Percentiles rank a stretch among this genome's conserved stretches.
Conservation (phyloP, 2,113 vertebrate genomes). For the Cyprinodon variegatus region DNA sequence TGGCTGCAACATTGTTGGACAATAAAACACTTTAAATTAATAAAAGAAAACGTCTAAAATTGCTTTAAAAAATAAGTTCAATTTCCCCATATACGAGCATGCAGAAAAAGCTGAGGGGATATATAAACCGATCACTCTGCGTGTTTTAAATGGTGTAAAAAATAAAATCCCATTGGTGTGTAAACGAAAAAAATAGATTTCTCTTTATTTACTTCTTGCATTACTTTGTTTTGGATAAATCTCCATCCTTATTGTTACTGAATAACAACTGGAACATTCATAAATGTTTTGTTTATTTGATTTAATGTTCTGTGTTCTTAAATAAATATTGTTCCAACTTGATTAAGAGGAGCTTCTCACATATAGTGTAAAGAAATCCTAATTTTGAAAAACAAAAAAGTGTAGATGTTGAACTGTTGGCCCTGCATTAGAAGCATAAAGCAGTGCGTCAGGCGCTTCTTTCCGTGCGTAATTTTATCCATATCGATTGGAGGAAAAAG, state of each 20-base stretch:
- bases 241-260: not conserved
- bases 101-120: not conserved
- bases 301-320: not conserved
- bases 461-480: slow-evolving; percentile 9
- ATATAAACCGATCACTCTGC: not conserved
- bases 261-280: not conserved
- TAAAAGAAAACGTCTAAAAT: not conserved
- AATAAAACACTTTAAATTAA: too few relatives aligned
- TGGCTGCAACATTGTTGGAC: not conserved
- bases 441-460: slow-evolving; percentile 26
- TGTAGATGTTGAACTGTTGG: not conserved
- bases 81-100: not conserved
- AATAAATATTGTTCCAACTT: not conserved
- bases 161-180: not conserved
- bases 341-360: not conserved
- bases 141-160: not conserved
- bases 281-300: not conserved
- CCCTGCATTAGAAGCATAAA: not conserved
- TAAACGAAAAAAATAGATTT: not conserved
- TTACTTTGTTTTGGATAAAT: not conserved
- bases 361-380: too few relatives aligned
- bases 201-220: not conserved
- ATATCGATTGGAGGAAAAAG: not conserved
- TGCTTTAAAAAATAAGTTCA: too few relatives aligned
- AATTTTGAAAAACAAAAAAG: too few relatives aligned